Percentiles rank a stretch among this genome's conserved stretches.
Evolutionary conservation across 2,797 vertebrate genomes (phyloP).

Genomic region (Eleutherodactylus coqui): DNA sequence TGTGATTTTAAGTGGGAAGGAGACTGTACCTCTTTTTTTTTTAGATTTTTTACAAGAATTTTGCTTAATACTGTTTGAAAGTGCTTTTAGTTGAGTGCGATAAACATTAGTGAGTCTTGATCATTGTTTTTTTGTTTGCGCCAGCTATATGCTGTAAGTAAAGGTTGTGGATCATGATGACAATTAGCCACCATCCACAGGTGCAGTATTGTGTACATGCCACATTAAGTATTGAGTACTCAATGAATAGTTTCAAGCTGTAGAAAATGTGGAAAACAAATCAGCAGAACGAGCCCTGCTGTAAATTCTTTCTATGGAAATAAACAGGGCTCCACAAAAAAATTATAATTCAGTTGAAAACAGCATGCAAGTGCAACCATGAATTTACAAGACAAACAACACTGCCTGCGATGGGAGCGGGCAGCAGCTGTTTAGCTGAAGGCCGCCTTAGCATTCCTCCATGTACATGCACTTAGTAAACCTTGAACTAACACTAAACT

Average conservation of each 20-base stretch:
- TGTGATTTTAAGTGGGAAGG: conserved; percentile 24
- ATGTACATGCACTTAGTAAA: conserved; percentile 50
- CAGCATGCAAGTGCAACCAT: conserved; percentile 19
- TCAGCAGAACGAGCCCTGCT: background rate
- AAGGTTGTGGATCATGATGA: background rate
- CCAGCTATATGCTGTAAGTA: background rate
- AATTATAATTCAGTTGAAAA: conserved; percentile 35
- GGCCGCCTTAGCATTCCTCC: conserved; percentile 36
- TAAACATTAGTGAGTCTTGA: background rate
- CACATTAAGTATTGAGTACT: background rate
- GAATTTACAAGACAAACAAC: conserved; percentile 40
- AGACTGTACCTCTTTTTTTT: background rate
- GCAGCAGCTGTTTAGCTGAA: conserved; percentile 60
- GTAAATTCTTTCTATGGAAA: conserved; percentile 15
- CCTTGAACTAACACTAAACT: conserved; percentile 27
- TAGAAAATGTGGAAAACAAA: conserved; percentile 14
- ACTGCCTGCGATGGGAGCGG: conserved; percentile 16
- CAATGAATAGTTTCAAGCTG: background rate
- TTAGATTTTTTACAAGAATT: background rate
- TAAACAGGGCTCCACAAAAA: conserved; percentile 8
- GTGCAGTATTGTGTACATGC: background rate
- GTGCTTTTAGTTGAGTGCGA: background rate
- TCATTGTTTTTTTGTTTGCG: background rate
- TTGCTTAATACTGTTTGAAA: background rate
- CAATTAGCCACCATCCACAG: background rate